A percentile compares a stretch with the other conserved stretches of the same genome.
These are phyloP conservation scores for Osmerus eperlanus DNA, from an alignment of 2,113 vertebrate species.

Conservation along the genomic window DNA sequence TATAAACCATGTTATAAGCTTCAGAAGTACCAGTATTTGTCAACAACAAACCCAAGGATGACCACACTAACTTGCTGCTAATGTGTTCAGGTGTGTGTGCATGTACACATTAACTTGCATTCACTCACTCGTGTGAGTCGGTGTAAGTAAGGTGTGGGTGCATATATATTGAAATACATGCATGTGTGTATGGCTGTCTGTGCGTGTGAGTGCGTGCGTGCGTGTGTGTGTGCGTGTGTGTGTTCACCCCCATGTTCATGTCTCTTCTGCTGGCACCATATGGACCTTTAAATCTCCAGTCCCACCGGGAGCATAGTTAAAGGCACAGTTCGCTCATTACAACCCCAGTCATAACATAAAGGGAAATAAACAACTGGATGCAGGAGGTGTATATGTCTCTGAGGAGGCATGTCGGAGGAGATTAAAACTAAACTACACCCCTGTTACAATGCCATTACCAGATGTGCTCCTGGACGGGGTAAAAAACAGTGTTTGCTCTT, in stretches of 20 bases:
- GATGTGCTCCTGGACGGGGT: not conserved
- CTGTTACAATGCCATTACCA: not conserved
- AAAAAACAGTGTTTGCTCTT: not conserved
- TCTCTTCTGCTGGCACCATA: not conserved
- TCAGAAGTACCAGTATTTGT: no score
- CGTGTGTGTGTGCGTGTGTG: not conserved
- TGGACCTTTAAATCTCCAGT: conserved; percentile 4
- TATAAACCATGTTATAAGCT: no score
- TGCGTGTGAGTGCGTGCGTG: not conserved
- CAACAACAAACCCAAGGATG: no score
- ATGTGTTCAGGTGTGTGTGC: no score
- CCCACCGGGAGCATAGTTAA: not conserved
- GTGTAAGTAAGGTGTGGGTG: no score
- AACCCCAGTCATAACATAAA: not conserved
- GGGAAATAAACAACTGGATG: not conserved
- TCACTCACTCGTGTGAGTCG: no score
- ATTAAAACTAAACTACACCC: not conserved
- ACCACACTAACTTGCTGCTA: no score
- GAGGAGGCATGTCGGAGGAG: not conserved
- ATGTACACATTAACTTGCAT: no score
- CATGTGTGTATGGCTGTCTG: not conserved
- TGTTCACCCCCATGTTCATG: not conserved
- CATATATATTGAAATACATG: no score
- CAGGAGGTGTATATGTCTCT: not conserved
- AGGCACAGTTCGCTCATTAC: not conserved